These are phyloP conservation scores for Anarsia innoxiella DNA, from an alignment of 2,888 invertebrate species.

Conservation along the genomic window DNA sequence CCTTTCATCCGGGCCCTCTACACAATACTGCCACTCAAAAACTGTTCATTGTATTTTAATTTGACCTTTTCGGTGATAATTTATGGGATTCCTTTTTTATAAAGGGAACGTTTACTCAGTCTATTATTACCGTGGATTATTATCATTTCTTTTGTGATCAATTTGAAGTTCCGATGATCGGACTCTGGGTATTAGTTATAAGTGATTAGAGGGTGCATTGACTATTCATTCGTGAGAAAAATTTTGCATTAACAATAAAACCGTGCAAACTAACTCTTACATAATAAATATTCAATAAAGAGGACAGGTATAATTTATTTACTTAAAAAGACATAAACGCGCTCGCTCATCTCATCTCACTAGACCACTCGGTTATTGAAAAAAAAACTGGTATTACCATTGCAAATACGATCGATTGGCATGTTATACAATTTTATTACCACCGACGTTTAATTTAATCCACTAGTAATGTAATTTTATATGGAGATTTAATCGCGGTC, in stretches of 20 bases:
- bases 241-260: neutral
- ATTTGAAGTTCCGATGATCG: constrained; percentile 44
- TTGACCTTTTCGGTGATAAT: constrained; percentile 75
- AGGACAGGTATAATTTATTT: too few species aligned
- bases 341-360: too few species aligned
- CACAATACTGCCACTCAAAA: constrained; percentile 75
- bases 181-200: constrained; percentile 21
- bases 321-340: too few species aligned
- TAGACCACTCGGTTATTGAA: too few species aligned
- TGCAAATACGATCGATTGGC: constrained; percentile 17
- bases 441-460: constrained; percentile 35
- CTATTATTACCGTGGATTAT: constrained; percentile 64
- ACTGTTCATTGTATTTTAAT: constrained; percentile 75
- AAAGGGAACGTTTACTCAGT: constrained; percentile 65
- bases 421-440: constrained; percentile 34
- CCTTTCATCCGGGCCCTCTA: constrained; percentile 68
- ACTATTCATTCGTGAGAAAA: constrained; percentile 5
- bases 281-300: too few species aligned
- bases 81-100: constrained; percentile 66
- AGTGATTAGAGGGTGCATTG: constrained; percentile 6
- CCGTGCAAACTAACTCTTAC: too few species aligned
- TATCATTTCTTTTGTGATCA: constrained; percentile 57
- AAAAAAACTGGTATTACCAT: neutral
- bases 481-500: constrained; percentile 31
- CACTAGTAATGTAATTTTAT: constrained; percentile 33